Evolutionary conservation across 2,113 vertebrate species (phyloP).

Genomic region (Plectropomus leopardus): DNA sequence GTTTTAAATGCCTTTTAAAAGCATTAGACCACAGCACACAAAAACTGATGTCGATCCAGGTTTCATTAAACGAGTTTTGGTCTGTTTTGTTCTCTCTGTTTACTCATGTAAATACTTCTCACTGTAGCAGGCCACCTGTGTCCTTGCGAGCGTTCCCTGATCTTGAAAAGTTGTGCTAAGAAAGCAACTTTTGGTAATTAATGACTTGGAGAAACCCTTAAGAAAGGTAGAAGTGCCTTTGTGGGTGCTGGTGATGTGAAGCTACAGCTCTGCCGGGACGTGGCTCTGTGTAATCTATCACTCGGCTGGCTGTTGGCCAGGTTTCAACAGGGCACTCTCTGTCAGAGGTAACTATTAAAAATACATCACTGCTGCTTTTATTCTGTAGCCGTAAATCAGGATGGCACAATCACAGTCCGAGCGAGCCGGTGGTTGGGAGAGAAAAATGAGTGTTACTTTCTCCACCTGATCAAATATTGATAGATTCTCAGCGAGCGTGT

Average conservation of each 20-base stretch:
- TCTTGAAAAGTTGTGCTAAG: conserved; percentile 29
- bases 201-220: conserved; percentile 18
- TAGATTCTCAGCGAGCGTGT: conserved; percentile 32
- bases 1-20: no score
- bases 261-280: conserved; percentile 46
- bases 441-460: conserved; percentile 44
- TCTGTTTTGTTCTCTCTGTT: conserved; percentile 43
- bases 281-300: conserved; percentile 72
- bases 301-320: conserved; percentile 55
- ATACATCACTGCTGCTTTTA: conserved; percentile 73
- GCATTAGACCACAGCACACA: no score
- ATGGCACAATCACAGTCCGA: conserved; percentile 8
- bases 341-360: conserved; percentile 66
- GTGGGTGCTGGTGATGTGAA: conserved; percentile 21
- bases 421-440: conserved; percentile 30
- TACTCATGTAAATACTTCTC: background rate
- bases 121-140: background rate
- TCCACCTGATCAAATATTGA: conserved; percentile 65
- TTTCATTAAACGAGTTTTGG: conserved; percentile 18
- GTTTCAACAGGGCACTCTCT: conserved; percentile 45
- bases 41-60: no score
- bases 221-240: conserved; percentile 23
- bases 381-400: conserved; percentile 54
- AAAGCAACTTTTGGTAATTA: conserved; percentile 32
- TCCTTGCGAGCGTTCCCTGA: background rate